Conservation (phyloP, 1,140 invertebrate genomes). For the Leptopilina boulardi region DNA sequence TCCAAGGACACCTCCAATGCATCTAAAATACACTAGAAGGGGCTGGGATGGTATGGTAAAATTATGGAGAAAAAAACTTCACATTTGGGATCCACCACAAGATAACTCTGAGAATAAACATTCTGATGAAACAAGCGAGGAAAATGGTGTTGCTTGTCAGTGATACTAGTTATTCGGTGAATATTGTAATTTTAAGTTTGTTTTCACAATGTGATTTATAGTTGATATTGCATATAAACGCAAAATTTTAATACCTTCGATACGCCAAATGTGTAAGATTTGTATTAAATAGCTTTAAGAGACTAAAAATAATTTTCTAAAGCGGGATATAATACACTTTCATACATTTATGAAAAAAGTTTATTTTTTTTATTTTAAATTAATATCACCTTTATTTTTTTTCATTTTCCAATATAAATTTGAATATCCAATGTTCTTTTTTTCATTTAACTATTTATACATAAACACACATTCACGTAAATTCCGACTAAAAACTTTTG, state of each 20-base stretch:
- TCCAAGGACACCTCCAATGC: constrained; percentile 92
- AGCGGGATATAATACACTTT: constrained; percentile 17
- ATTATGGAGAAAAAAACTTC: constrained; percentile 90
- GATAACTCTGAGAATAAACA: constrained; percentile 42
- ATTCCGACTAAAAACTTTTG: not conserved
- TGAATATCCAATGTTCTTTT: not conserved
- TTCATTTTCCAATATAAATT: not conserved
- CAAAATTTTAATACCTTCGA: not conserved
- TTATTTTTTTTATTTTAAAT: not conserved
- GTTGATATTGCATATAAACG: not conserved
- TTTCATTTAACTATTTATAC: not conserved
- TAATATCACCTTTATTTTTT: not conserved
- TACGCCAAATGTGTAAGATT: constrained; percentile 24
- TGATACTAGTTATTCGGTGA: not conserved
- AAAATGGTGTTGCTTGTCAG: not conserved
- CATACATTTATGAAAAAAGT: constrained; percentile 16
- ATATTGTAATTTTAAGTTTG: constrained; percentile 29
- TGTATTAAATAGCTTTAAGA: constrained; percentile 34
- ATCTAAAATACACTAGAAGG: constrained; percentile 89
- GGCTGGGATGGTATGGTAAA: constrained; percentile 93
- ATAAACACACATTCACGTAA: not conserved
- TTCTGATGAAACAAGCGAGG: constrained; percentile 36
- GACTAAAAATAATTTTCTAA: constrained; percentile 36
- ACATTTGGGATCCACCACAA: constrained; percentile 85
- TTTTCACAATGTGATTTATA: not conserved